These are phyloP conservation scores for Catostylus mosaicus DNA, from an alignment of 30 jellyfish, hydroid and myxozoan species.

Conservation along the genomic window DNA sequence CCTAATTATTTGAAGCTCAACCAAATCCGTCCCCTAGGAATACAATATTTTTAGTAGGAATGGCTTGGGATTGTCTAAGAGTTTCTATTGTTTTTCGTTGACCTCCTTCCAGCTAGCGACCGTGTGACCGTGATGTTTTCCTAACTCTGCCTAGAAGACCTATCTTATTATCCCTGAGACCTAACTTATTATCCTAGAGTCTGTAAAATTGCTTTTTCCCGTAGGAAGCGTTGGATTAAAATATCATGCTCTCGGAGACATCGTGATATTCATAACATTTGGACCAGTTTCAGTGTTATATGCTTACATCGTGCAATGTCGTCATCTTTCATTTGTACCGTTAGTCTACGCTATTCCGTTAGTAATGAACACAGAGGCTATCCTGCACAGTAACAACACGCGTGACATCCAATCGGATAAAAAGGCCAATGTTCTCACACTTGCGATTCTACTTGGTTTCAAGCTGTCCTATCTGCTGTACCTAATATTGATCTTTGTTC, in stretches of 20 bases:
- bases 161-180: too few relatives aligned
- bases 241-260: constrained; percentile 91
- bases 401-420: constrained; percentile 82
- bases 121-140: too few relatives aligned
- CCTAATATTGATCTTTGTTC: constrained; percentile 64
- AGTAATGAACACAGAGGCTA: constrained; percentile 91
- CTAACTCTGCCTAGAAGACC: too few relatives aligned
- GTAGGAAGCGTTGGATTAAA: constrained; percentile 87
- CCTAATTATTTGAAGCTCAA: too few relatives aligned
- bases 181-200: too few relatives aligned
- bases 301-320: constrained; percentile 78
- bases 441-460: constrained; percentile 81
- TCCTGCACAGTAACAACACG: constrained; percentile 86
- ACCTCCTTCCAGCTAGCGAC: too few relatives aligned
- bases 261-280: constrained; percentile 79
- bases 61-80: too few relatives aligned
- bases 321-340: constrained; percentile 50
- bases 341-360: constrained; percentile 76
- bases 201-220: background rate
- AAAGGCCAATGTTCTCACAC: constrained; percentile 66
- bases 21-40: too few relatives aligned
- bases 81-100: too few relatives aligned
- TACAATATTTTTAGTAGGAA: too few relatives aligned
- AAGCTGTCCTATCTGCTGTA: constrained; percentile 59
- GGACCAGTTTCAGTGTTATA: constrained; percentile 88